phyloP scores from a whole-genome alignment of 2,113 vertebrate genomes.

The Tachysurus fulvidraco region DNA sequence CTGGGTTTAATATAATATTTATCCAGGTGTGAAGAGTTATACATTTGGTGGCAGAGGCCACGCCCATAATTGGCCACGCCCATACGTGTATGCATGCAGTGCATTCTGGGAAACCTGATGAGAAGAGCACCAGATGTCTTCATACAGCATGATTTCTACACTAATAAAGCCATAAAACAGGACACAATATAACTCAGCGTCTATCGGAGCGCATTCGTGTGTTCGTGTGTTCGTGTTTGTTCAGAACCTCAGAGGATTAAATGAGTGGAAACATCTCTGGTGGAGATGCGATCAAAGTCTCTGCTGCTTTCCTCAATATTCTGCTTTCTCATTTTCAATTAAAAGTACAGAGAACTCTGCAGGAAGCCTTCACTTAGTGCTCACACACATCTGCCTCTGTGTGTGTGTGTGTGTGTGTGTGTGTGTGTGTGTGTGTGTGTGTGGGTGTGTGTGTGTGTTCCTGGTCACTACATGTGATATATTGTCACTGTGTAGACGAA shows the following conservation, averaged over 20 bases:
- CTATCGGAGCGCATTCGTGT: not conserved
- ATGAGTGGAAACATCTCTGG: not conserved
- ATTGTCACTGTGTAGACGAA: conserved; percentile 26
- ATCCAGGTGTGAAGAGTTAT: not conserved
- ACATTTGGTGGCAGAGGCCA: not conserved
- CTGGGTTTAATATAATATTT: not conserved
- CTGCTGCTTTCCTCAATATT: not conserved
- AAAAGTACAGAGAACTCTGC: not conserved
- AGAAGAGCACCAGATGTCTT: not conserved
- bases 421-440: not conserved
- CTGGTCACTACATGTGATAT: conserved; percentile 20
- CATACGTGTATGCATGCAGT: not conserved
- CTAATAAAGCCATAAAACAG: not conserved
- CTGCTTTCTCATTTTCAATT: not conserved
- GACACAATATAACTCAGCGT: not conserved
- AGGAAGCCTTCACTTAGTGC: not conserved
- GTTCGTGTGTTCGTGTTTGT: not conserved
- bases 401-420: not conserved
- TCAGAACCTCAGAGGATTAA: not conserved
- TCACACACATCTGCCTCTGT: not conserved
- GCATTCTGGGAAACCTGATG: not conserved
- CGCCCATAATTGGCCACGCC: not conserved
- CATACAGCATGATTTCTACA: not conserved
- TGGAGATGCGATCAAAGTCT: not conserved
- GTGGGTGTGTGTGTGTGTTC: conserved; percentile 2